phyloP scores from a whole-genome alignment of 2,888 invertebrate species.

The Pachliopta kotzebuea region DNA sequence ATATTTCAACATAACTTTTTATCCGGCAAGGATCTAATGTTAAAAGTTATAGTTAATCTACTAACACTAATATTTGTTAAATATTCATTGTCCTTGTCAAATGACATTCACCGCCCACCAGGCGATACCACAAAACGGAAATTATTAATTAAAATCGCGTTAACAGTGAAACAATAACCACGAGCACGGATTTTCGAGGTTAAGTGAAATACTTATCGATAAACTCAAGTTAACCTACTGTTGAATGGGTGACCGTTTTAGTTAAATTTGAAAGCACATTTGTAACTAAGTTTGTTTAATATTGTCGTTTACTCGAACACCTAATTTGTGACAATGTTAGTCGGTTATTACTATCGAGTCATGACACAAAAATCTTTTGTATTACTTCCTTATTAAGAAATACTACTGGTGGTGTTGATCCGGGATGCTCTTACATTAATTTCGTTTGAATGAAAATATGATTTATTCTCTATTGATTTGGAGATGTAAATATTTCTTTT shows the following conservation, averaged over 20 bases:
- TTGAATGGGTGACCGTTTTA: slow-evolving; percentile 16
- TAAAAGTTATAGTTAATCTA: too few relatives aligned
- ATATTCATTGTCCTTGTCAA: background rate
- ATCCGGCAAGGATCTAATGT: too few relatives aligned
- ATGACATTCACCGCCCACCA: background rate
- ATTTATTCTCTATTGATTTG: too few relatives aligned
- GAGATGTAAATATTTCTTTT: too few relatives aligned
- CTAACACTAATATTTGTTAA: background rate
- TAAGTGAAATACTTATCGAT: slow-evolving; percentile 14
- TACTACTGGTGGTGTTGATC: too few relatives aligned
- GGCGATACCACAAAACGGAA: slow-evolving; percentile 1
- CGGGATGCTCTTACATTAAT: too few relatives aligned
- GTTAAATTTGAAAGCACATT: slow-evolving; percentile 7
- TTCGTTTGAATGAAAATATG: too few relatives aligned
- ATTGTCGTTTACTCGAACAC: slow-evolving; percentile 4
- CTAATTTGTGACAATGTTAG: slow-evolving; percentile 11
- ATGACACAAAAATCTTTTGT: background rate
- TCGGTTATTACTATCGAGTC: background rate
- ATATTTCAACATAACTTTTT: too few relatives aligned
- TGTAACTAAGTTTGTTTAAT: slow-evolving; percentile 6
- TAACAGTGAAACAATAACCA: slow-evolving; percentile 3
- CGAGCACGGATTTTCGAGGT: slow-evolving; percentile 9
- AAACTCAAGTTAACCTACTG: background rate
- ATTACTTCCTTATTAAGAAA: too few relatives aligned
- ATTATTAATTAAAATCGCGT: background rate